Evolutionary conservation across 1,140 invertebrate species (phyloP), one percentile per base, ranked within the genome.

Genomic region (Polyergus mexicanus): DNA sequence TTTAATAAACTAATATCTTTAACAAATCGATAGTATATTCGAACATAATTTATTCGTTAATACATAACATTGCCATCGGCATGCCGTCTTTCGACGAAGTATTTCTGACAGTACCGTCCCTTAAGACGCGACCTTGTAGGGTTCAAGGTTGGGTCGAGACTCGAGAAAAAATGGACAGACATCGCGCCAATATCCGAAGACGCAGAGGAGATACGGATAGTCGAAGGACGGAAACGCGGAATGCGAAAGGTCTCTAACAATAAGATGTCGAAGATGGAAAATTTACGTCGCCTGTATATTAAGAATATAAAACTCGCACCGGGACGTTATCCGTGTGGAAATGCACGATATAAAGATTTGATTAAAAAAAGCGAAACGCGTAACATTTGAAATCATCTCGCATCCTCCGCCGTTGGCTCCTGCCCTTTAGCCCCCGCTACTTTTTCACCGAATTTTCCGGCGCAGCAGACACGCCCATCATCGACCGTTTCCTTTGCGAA

Each of bases 401-500:
- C 35, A 51, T 84, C 35, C 35, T 10, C 13, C 19, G 13, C 28
- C 32, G 38, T 0, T 47, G 19, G 25, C 1, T n/a, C 28, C 25
- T 56, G 81, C n/a, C 65, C 62, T 75, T 60, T 81, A 35, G 4
- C 72, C 71, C 71, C 44, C 56, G 81, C 62, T 75, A 66, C 7
- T 16, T 56, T 54, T 35, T 65, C 32, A 41, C 80, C 38, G 56
- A 86, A 86, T 85, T 86, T 89, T 72, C 83, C 62, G 38, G 78
- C 54, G 54, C 68, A 54, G 68, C 54, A 83, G 87, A 86, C 88
- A 88, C 88, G 87, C 87, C 87, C 87, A 83, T 86, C 84, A 89
- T 89, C 87, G 88, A 89, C 87, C 87, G 88, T 86, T 86, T 78
- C 88, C 85, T 84, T 85, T 85, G 86, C 75, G 88, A 87, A 90